Percentiles rank a stretch among this genome's conserved stretches.
Evolutionary conservation across 2,113 vertebrate species (phyloP).

Genomic region (Otus sunia): DNA sequence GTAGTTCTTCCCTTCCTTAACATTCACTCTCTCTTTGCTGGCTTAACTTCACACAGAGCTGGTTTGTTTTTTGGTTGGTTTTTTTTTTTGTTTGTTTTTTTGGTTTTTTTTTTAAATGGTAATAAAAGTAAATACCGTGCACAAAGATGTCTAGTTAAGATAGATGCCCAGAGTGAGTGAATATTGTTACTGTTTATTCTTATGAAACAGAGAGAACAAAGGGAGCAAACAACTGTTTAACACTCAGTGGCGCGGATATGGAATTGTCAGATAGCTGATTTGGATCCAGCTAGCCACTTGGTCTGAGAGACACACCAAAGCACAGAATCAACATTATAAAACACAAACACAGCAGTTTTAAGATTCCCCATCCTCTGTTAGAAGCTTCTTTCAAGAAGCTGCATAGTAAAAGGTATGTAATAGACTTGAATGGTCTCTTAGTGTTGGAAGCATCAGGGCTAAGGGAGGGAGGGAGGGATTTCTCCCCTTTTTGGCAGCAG

Average conservation of each 20-base stretch:
- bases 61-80: too few species aligned
- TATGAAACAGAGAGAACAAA: neutral
- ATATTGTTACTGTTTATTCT: slow-evolving; percentile 6
- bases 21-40: neutral
- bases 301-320: neutral
- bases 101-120: neutral
- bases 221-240: neutral
- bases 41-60: neutral
- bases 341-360: neutral
- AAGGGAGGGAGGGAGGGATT: neutral
- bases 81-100: neutral
- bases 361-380: neutral
- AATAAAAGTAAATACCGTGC: neutral
- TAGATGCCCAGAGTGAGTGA: neutral
- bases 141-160: slow-evolving; percentile 34
- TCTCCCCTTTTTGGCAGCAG: neutral
- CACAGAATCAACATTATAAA: neutral
- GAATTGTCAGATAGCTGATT: neutral
- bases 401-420: neutral
- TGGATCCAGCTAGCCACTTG: neutral
- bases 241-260: neutral
- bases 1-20: neutral
- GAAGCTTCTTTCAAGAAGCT: neutral
- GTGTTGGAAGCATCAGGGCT: neutral
- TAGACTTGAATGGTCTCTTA: neutral